Conservation (phyloP, 2,888 invertebrate genomes). For the Icerya purchasi region DNA sequence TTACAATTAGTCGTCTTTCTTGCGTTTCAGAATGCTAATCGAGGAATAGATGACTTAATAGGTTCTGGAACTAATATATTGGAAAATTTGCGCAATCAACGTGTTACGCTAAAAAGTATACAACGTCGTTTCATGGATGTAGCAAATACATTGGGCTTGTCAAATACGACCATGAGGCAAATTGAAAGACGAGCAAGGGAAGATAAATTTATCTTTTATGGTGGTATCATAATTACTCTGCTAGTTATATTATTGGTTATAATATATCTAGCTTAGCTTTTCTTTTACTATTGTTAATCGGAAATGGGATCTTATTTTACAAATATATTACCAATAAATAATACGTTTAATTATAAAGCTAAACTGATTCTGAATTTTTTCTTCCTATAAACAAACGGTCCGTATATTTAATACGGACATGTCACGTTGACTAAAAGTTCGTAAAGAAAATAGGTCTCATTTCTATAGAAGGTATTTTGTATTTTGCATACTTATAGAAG, state of each 20-base stretch:
- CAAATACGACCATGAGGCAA: constrained; percentile 82
- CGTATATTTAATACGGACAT: too few species aligned
- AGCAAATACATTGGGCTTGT: constrained; percentile 75
- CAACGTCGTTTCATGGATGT: constrained; percentile 68
- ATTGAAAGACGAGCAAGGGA: constrained; percentile 71
- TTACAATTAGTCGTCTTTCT: not conserved
- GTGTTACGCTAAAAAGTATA: constrained; percentile 65
- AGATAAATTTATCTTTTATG: constrained; percentile 70
- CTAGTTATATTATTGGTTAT: constrained; percentile 59
- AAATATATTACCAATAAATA: too few species aligned
- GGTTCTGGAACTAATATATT: constrained; percentile 52
- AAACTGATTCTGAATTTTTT: too few species aligned
- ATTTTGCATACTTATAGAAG: too few species aligned
- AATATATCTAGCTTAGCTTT: constrained; percentile 19
- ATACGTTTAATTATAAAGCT: too few species aligned
- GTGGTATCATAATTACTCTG: constrained; percentile 66
- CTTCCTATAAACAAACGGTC: too few species aligned
- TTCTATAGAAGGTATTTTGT: too few species aligned
- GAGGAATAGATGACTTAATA: constrained; percentile 73
- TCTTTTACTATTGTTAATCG: too few species aligned
- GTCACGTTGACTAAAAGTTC: too few species aligned
- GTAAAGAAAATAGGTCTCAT: too few species aligned
- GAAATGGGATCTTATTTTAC: too few species aligned
- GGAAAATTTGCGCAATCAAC: constrained; percentile 59
- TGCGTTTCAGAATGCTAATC: constrained; percentile 40